Evolutionary conservation across 1,140 invertebrate species (phyloP), one percentile per base, ranked within the genome.

Genomic region (Leguminivora glycinivorella): DNA sequence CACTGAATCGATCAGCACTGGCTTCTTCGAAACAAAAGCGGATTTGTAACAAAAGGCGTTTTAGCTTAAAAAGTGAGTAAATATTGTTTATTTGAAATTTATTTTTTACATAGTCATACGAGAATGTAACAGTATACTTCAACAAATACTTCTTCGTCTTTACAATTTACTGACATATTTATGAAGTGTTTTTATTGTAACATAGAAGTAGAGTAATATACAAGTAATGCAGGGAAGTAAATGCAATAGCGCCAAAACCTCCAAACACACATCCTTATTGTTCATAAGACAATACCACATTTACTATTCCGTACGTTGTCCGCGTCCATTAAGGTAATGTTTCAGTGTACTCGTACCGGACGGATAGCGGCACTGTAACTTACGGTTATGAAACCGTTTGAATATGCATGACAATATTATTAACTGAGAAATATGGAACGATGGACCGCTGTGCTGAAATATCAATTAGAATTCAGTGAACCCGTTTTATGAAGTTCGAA

Each of bases 221-320:
- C 24, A 58, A 58, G n/a, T n/a, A n/a, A n/a, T n/a, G n/a, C n/a
- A n/a, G 22, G 56, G 56, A 58, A 58, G 56, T 24, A 58, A 26
- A 7, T 58, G 22, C 56, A 25, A 6, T 25, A 24, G 6, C 22
- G 4, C 14, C 12, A 7, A 58, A 26, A 26, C 7, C 19, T n/a
- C 22, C 0, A 0, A 4, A 0, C 24, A 26, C 25, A 26, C 6
- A 26, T 58, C 14, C 52, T 56, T 56, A 29, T 52, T 58, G 56
- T 58, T 26, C 22, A 12, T 58, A 29, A 22, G 29, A 58, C 56
- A 58, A 58, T 58, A 26, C 3, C 56, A 24, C 22, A 14, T 29
- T 58, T 26, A 26, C 25, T 29, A 26, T 58, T 58, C 56, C 56
- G 14, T 58, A 9, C 56, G n/a, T 19, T 0, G 24, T 56, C 24